Percentiles rank a stretch among this genome's conserved stretches.
Conservation (phyloP, 2,113 vertebrate species). For the Gymnobelideus leadbeateri region DNA sequence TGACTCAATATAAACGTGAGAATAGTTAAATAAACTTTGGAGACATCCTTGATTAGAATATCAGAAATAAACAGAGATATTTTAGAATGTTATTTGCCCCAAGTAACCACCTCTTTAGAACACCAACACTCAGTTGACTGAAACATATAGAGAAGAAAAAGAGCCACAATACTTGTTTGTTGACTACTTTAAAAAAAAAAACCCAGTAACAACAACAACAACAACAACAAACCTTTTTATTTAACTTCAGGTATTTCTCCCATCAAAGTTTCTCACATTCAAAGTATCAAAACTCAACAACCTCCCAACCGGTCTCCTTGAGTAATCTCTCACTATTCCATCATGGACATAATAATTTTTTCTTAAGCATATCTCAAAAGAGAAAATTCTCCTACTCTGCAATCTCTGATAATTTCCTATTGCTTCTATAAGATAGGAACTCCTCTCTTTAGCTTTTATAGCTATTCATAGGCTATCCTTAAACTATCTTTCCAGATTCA, state of each 20-base stretch:
- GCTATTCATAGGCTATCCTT: not conserved
- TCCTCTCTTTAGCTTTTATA: not conserved
- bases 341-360: not conserved
- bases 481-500: not conserved
- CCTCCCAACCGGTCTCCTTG: not conserved
- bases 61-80: too few species aligned
- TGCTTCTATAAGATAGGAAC: not conserved
- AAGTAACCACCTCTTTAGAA: too few species aligned
- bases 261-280: not conserved
- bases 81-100: too few species aligned
- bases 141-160: too few species aligned
- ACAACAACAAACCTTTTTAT: not conserved
- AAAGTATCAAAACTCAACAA: not conserved
- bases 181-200: too few species aligned
- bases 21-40: too few species aligned
- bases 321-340: not conserved
- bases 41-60: too few species aligned
- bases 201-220: too few species aligned
- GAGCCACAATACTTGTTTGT: too few species aligned
- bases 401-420: not conserved
- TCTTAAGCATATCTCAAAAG: not conserved
- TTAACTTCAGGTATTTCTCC: not conserved
- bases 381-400: not conserved
- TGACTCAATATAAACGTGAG: too few species aligned
- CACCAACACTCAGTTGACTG: too few species aligned